Percentiles rank a stretch among this genome's conserved stretches.
Evolutionary conservation across 2,113 vertebrate species (phyloP).

Genomic region (Muntiacus muntjak): DNA sequence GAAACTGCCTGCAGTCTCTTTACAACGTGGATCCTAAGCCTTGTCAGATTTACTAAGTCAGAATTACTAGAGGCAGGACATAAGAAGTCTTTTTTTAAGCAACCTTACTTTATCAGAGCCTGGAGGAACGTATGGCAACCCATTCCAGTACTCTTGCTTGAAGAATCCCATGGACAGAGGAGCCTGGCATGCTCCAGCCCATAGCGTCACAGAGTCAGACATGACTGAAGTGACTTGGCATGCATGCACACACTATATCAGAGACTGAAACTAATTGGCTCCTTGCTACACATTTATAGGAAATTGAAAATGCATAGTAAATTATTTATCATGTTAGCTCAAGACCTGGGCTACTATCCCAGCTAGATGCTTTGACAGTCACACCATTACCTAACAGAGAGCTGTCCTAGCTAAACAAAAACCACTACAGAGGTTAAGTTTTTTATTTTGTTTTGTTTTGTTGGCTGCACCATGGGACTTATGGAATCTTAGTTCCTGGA

Average conservation of each 20-base stretch:
- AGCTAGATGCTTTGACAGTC: background rate
- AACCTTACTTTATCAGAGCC: background rate
- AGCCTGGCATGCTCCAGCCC: background rate
- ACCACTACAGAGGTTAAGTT: background rate
- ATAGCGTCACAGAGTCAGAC: background rate
- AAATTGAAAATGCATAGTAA: background rate
- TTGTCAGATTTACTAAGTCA: background rate
- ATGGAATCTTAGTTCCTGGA: background rate
- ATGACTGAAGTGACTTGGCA: background rate
- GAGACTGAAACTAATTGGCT: background rate
- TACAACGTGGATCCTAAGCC: background rate
- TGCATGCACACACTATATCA: background rate
- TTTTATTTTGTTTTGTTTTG: background rate
- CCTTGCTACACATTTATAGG: background rate
- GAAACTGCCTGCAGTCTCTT: background rate
- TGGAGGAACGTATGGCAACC: background rate
- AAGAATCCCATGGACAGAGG: background rate
- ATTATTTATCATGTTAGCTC: background rate
- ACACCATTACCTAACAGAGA: background rate
- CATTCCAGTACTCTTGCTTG: background rate
- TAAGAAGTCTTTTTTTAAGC: background rate
- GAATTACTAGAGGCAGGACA: background rate
- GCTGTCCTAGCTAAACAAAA: background rate
- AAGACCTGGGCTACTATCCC: background rate
- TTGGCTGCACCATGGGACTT: background rate